Evolutionary conservation across 2,888 invertebrate species (phyloP).

Genomic region (Stramonita haemastoma): DNA sequence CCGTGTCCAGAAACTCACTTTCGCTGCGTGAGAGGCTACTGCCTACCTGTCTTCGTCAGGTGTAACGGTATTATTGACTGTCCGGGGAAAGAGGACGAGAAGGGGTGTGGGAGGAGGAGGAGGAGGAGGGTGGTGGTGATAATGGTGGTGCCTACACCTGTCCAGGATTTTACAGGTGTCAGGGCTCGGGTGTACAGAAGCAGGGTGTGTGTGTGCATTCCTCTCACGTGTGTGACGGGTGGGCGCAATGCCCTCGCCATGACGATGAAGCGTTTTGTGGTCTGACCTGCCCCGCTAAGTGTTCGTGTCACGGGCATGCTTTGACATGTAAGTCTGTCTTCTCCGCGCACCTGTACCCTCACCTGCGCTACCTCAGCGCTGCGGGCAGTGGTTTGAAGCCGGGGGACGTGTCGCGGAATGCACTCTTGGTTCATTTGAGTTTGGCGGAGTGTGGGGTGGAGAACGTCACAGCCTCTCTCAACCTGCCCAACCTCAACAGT

Average conservation of each 20-base stretch:
- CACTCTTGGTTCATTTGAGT: not conserved
- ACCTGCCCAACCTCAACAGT: not conserved
- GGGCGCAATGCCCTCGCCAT: not conserved
- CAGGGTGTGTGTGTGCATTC: not conserved
- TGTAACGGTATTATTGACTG: not conserved
- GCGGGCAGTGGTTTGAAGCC: not conserved
- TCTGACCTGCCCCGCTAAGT: not conserved
- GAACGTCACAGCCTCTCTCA: not conserved
- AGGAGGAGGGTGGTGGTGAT: too few relatives aligned
- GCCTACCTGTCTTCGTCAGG: not conserved
- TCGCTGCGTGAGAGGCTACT: not conserved
- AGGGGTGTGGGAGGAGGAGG: too few relatives aligned
- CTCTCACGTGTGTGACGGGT: not conserved
- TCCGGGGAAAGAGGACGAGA: not conserved
- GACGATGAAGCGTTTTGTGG: not conserved
- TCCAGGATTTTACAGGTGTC: not conserved
- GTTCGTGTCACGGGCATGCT: conserved; percentile 10
- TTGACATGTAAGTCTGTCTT: not conserved
- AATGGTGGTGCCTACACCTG: not conserved
- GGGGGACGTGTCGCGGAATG: not conserved
- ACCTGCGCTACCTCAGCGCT: not conserved
- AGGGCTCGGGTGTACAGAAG: not conserved
- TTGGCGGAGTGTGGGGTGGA: not conserved
- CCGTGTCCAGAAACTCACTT: too few relatives aligned
- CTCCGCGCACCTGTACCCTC: not conserved